Base-by-base conservation (phyloP, 2,113 vertebrate species). In the Microcebus tavaratra region DNA sequence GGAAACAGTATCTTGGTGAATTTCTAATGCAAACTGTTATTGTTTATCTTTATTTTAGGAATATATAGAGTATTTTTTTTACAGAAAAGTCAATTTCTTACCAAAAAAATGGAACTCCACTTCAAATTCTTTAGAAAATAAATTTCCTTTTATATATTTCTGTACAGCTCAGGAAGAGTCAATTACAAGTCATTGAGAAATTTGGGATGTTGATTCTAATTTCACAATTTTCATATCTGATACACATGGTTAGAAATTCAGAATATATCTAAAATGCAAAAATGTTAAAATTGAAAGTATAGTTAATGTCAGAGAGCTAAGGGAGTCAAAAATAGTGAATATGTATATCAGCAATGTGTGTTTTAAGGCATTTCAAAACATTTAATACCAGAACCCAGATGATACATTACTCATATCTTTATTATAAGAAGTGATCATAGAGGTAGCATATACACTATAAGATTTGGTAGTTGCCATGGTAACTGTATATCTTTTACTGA, bases 391-490 rank as follows among this genome's bases (percentile, higher is more conserved):
- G 31, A 97, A 59, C 65, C 93, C 57, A 97, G 85, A 97, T 81
- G 61, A 97, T 88, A 84, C 80, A 96, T 70, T 0, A 1, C 39
- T 96, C 63, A 81, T 90, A 91, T 92, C 87, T 98, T 78, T 96
- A 75, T 95, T 84, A 55, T 67, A 96, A 97, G 94, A 94, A 97
- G 73, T 97, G 94, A 89, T 92, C 70, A 97, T 93, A 90, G 88
- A 98, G 92, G 96, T 36, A 96, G 29, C 73, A 93, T 1, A 34
- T 45, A 95, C 96, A 97, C 36, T 83, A 95, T 93, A 53, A 92
- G 75, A 98, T 96, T 97, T 97, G 79, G 68, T 96, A 65, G 98
- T 98, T 99, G 94, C 97, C 97, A 98, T 98, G 91, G 98, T 96
- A 97, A 98, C 97, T 91, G 84, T 87, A 76, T 95, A 73, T 95